phyloP scores from a whole-genome alignment of 2,113 vertebrate species.

The Gulo gulo region DNA sequence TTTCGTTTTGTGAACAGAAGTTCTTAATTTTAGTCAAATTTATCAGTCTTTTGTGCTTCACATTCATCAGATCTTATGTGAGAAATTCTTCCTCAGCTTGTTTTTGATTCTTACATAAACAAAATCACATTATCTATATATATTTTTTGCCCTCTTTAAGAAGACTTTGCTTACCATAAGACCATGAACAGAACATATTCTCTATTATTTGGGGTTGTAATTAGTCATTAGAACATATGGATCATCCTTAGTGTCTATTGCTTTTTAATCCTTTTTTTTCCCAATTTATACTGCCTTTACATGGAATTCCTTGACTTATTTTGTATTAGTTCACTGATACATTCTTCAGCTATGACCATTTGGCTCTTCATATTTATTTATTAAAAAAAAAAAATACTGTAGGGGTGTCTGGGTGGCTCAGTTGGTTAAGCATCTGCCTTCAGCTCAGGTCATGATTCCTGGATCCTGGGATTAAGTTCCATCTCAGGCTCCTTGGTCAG shows the following conservation, averaged over 20 bases:
- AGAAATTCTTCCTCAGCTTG: not conserved
- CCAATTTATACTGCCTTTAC: not conserved
- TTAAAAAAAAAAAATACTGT: too few relatives aligned
- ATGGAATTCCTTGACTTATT: not conserved
- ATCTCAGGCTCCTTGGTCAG: too few relatives aligned
- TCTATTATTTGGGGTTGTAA: not conserved
- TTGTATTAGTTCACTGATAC: not conserved
- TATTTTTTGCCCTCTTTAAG: not conserved
- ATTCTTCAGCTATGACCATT: not conserved
- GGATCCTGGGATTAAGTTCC: too few relatives aligned
- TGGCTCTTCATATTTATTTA: not conserved
- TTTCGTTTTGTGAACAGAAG: not conserved
- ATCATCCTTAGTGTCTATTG: not conserved
- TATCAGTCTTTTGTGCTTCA: not conserved
- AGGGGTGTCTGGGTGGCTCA: not conserved
- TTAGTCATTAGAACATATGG: not conserved
- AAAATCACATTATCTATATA: not conserved
- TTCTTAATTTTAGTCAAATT: not conserved
- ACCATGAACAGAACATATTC: constrained; percentile 1
- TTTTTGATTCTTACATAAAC: not conserved
- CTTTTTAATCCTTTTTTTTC: not conserved
- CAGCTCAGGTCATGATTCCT: not conserved
- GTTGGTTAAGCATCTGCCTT: not conserved
- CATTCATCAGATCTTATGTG: not conserved
- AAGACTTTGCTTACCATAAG: not conserved